Evolutionary conservation across 1,140 invertebrate species (phyloP), one percentile per base, ranked within the genome.

Genomic region (Penaeus indicus): DNA sequence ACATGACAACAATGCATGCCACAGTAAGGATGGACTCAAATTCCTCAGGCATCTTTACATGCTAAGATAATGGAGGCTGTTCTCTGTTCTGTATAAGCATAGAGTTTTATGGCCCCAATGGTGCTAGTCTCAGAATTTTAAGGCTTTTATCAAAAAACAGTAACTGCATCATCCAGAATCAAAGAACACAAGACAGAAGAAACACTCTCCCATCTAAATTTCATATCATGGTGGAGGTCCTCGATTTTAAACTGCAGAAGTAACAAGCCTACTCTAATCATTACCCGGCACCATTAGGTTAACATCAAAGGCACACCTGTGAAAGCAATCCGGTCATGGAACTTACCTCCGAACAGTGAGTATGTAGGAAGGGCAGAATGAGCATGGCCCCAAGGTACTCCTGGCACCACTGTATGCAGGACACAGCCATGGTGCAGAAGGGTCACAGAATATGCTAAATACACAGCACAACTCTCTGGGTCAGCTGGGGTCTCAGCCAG

Each of bases 401-500:
- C 96, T 0, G 96, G 96, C 90, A 97, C 94, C 11, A 96, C 95
- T 91, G 95, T 96, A 92, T 97, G 96, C 18, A 97, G 95, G 3
- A 97, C 96, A 91, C 95, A 96, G 60, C 96, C 96, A 91, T 97
- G 96, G 92, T 97, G 96, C 79, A 97, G 93, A 78, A 97, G 92
- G 0, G 96, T 97, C 19, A 97, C 95, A 1, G 96, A 96, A 92
- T 97, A 97, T 22, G 96, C 96, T 92, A 97, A 96, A 91, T 97
- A 95, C 3, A 97, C 96, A 22, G 94, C 95, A 32, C 84, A 93
- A 94, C 94, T 85, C 95, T 94, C 18, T 94, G 92, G 47, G 94
- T 94, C 92, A 95, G 94, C 80, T 19, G 92, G 92, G 11, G 91
- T 91, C 81, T 91, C 90, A n/a, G 92, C 91, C 11, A 91, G 90